Conservation (phyloP, 2,113 vertebrate species). For the Cyphomyrus discorhynchus region DNA sequence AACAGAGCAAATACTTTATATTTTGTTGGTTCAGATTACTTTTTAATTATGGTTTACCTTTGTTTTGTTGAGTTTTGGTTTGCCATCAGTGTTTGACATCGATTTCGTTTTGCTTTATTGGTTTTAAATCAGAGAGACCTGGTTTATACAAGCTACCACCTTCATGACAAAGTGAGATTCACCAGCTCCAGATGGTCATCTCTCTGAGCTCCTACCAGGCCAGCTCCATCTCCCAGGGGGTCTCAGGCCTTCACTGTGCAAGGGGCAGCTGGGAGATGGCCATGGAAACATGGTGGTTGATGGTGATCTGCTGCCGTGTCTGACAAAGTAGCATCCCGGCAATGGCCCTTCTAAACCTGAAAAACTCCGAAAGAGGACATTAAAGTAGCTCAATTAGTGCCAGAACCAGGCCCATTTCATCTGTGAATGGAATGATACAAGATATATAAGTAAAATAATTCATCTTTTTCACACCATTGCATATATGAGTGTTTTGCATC, state of each 20-base stretch:
- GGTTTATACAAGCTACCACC: not conserved
- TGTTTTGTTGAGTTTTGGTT: not conserved
- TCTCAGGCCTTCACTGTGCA: constrained; percentile 42
- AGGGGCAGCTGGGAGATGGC: constrained; percentile 57
- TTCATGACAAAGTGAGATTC: not conserved
- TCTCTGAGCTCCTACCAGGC: not conserved
- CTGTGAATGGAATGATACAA: not conserved
- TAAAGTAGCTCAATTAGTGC: not conserved
- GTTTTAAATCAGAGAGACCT: not conserved
- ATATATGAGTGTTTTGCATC: not conserved
- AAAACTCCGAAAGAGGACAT: not conserved
- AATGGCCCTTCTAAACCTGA: constrained; percentile 86
- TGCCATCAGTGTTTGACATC: not conserved
- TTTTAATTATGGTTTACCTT: not conserved
- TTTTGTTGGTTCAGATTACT: not conserved
- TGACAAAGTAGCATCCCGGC: constrained; percentile 82
- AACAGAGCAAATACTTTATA: not conserved
- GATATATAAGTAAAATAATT: not conserved
- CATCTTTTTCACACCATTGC: not conserved
- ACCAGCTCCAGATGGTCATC: not conserved
- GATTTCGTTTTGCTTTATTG: not conserved
- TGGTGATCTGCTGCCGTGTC: constrained; percentile 68
- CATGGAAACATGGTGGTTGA: constrained; percentile 76
- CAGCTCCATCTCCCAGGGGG: not conserved
- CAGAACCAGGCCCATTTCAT: not conserved